Conservation (phyloP, 2,888 invertebrate genomes). For the Encarsia formosa region DNA sequence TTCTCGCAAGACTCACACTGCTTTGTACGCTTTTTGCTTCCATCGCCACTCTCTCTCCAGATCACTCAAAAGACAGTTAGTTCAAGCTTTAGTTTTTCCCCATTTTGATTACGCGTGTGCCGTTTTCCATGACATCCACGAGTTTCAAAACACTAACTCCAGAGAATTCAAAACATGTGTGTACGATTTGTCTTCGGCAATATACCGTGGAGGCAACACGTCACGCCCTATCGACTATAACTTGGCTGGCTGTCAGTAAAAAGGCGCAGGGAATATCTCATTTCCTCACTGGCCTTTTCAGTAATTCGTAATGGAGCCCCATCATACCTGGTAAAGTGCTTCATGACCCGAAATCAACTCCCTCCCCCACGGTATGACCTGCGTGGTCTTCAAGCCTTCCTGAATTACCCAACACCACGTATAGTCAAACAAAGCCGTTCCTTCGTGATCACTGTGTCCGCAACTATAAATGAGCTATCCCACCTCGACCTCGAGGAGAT, state of each 20-base stretch:
- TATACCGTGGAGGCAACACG: not conserved
- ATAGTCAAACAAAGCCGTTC: too few relatives aligned
- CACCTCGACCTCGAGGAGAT: too few relatives aligned
- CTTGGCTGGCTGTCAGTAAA: not conserved
- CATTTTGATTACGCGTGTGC: not conserved
- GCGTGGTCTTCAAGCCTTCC: too few relatives aligned
- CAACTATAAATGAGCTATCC: too few relatives aligned
- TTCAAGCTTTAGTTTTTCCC: not conserved
- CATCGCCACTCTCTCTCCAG: not conserved
- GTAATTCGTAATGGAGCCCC: not conserved
- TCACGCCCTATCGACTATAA: not conserved
- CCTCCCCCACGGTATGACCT: too few relatives aligned
- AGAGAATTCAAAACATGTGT: not conserved
- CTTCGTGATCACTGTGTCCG: too few relatives aligned
- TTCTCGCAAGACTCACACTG: not conserved
- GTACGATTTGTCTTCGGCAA: not conserved
- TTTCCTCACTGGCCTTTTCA: not conserved
- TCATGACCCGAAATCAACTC: too few relatives aligned
- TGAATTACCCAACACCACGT: too few relatives aligned
- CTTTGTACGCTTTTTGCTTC: not conserved
- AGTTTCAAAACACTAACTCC: not conserved
- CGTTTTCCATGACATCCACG: not conserved
- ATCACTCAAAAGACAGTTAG: not conserved
- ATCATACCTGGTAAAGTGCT: not conserved
- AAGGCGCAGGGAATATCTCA: not conserved